These are phyloP conservation scores for Latrodectus geometricus DNA, from an alignment of 1,140 invertebrate genomes.

Conservation along the genomic window DNA sequence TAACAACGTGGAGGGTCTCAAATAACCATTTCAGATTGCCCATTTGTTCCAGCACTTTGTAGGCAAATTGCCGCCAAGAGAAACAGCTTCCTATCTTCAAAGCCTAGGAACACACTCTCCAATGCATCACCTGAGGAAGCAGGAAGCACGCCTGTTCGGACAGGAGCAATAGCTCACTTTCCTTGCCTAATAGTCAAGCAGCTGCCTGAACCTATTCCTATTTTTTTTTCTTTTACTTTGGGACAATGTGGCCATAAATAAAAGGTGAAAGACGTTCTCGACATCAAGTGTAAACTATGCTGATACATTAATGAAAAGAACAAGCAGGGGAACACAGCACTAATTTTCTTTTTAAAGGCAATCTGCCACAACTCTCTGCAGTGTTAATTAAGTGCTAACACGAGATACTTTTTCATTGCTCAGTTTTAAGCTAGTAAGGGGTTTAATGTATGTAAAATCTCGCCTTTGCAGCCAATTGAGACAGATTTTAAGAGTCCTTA, in stretches of 20 bases:
- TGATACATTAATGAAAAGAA: slow-evolving; percentile 49
- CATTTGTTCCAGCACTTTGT: slow-evolving; percentile 52
- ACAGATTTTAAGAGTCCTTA: too few relatives aligned
- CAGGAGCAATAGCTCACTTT: slow-evolving; percentile 39
- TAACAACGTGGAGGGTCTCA: neutral
- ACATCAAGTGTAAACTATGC: slow-evolving; percentile 1
- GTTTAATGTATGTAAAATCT: too few relatives aligned
- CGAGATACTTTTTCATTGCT: slow-evolving; percentile 8
- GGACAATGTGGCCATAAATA: slow-evolving; percentile 32
- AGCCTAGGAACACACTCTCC: neutral
- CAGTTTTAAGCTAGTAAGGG: too few relatives aligned
- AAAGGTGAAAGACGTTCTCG: neutral
- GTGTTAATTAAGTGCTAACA: slow-evolving; percentile 55
- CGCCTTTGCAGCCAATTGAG: too few relatives aligned
- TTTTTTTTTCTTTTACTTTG: neutral
- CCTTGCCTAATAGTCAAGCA: neutral
- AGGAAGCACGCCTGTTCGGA: slow-evolving; percentile 40
- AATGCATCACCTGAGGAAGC: slow-evolving; percentile 44
- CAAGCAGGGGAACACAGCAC: neutral
- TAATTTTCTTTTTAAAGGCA: slow-evolving; percentile 15
- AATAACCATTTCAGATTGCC: slow-evolving; percentile 49
- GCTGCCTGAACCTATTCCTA: neutral
- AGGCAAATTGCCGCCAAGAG: slow-evolving; percentile 52
- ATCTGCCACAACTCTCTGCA: neutral
- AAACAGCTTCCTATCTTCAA: slow-evolving; percentile 46